A percentile compares a stretch with the other conserved stretches of the same genome.
Evolutionary conservation across 2,888 invertebrate species (phyloP).

Genomic region (Thysanoteuthis rhombus): DNA sequence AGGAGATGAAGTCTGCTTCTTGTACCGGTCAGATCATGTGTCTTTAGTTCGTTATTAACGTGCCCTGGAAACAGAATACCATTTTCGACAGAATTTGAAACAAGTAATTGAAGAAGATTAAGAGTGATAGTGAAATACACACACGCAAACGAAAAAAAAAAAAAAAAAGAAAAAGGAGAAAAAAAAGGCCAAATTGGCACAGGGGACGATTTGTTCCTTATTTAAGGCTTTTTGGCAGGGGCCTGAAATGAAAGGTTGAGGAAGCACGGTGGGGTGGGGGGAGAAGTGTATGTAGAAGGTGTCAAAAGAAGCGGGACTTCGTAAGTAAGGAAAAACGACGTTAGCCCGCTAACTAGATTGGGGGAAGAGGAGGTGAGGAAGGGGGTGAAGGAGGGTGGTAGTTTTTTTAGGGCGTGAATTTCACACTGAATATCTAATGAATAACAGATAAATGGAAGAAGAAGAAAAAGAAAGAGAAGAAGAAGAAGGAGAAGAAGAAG

Average conservation of each 20-base stretch:
- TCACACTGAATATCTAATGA: background rate
- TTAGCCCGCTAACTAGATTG: background rate
- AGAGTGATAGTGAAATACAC: background rate
- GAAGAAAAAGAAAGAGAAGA: background rate
- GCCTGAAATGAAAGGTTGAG: background rate
- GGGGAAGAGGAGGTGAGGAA: too few species aligned
- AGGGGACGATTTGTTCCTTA: background rate
- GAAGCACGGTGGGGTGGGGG: too few species aligned
- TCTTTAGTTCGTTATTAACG: too few species aligned
- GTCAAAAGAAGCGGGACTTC: background rate
- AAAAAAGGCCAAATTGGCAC: background rate
- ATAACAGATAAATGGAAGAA: background rate
- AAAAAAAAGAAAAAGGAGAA: too few species aligned
- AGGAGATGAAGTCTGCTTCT: too few species aligned
- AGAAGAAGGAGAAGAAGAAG: background rate
- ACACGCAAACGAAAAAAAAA: too few species aligned
- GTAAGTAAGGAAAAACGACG: background rate
- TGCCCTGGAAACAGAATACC: background rate
- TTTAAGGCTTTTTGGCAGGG: background rate
- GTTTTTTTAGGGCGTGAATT: background rate
- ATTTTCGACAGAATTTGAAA: background rate
- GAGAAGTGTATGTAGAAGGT: background rate
- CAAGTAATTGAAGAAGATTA: background rate
- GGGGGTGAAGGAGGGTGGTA: too few species aligned
- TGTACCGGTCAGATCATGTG: too few species aligned